A percentile compares a stretch with the other conserved stretches of the same genome.
These are phyloP conservation scores for Napeogenes sylphis DNA, from an alignment of 2,888 invertebrate genomes.

Conservation along the genomic window DNA sequence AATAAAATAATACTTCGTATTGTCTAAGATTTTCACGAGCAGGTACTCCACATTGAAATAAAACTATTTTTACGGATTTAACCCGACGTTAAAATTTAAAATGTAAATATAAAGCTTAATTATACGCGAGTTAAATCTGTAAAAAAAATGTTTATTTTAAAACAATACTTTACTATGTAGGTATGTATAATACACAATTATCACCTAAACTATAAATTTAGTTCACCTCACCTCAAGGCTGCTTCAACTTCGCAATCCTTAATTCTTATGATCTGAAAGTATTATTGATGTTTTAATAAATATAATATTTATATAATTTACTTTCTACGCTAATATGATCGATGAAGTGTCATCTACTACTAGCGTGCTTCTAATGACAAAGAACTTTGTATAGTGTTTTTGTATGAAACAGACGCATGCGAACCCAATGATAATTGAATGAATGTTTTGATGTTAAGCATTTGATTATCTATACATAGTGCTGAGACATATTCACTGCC, in stretches of 20 bases:
- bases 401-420: neutral
- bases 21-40: too few species aligned
- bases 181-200: neutral
- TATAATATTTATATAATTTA: neutral
- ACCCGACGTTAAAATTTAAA: too few species aligned
- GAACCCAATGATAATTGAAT: neutral
- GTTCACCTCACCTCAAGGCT: constrained; percentile 24
- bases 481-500: neutral
- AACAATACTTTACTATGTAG: too few species aligned
- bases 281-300: neutral
- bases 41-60: too few species aligned
- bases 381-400: neutral
- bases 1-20: too few species aligned
- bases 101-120: too few species aligned
- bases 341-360: neutral
- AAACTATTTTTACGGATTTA: too few species aligned
- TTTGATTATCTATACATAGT: neutral
- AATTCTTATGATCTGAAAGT: constrained; percentile 20
- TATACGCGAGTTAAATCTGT: too few species aligned
- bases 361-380: neutral
- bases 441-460: constrained; percentile 4
- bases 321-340: neutral
- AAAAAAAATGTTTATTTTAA: too few species aligned
- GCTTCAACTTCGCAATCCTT: constrained; percentile 25
- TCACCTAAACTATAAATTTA: neutral